Evolutionary conservation across 2,797 vertebrate species (phyloP).

Genomic region (Poecile montanus): DNA sequence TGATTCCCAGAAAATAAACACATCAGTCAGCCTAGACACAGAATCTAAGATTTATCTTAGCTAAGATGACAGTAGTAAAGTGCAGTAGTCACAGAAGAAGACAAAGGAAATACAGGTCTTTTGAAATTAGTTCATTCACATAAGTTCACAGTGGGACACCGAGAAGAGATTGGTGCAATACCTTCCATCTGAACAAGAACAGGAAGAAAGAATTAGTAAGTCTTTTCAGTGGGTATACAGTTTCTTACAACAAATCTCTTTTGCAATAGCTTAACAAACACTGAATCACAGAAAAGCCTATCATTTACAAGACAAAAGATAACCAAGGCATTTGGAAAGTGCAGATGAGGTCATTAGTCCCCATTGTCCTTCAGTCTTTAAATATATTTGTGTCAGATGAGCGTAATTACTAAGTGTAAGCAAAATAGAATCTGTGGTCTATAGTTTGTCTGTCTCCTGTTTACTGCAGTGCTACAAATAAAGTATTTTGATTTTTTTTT

Average conservation of each 20-base stretch:
- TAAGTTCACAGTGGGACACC: background rate
- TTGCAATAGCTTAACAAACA: conserved; percentile 11
- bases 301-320: background rate
- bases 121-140: background rate
- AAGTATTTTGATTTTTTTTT: background rate
- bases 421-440: background rate
- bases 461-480: background rate
- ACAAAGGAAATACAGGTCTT: background rate
- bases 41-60: background rate
- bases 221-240: background rate
- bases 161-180: background rate
- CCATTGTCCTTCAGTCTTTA: background rate
- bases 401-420: background rate
- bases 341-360: background rate
- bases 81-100: background rate
- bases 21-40: background rate
- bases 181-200: background rate
- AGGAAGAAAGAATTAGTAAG: conserved; percentile 10
- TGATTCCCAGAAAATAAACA: background rate
- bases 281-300: background rate
- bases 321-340: background rate
- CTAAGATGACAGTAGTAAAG: background rate
- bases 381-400: background rate
- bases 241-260: background rate
- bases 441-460: background rate